These are phyloP conservation scores for Cydia strobilella DNA, from an alignment of 1,140 invertebrate species.

Conservation along the genomic window DNA sequence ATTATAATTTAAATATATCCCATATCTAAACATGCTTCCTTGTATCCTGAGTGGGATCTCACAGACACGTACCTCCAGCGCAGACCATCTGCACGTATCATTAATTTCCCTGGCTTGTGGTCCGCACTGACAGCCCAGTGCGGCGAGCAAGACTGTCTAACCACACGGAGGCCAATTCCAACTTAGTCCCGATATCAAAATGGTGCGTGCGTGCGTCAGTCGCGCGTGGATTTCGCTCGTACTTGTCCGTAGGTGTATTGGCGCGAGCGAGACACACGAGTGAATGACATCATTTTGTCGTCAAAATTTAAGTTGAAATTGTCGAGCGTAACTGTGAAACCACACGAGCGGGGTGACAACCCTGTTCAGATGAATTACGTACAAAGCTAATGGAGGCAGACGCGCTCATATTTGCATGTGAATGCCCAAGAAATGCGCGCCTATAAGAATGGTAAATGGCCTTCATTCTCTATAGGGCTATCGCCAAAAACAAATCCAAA, in stretches of 20 bases:
- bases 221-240: too few relatives aligned
- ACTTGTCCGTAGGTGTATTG: too few relatives aligned
- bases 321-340: background rate
- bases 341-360: background rate
- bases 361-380: conserved; percentile 13
- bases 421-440: conserved; percentile 18
- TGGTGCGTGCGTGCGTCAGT: too few relatives aligned
- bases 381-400: conserved; percentile 27
- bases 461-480: too few relatives aligned
- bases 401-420: conserved; percentile 13
- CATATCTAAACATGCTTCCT: too few relatives aligned
- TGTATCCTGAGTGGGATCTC: background rate
- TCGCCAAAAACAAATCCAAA: background rate
- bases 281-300: too few relatives aligned
- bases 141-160: background rate
- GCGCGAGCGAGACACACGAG: too few relatives aligned
- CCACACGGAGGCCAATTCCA: background rate
- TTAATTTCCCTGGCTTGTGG: background rate
- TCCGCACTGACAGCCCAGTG: background rate
- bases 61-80: background rate
- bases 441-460: background rate
- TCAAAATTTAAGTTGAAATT: too few relatives aligned
- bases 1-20: too few relatives aligned
- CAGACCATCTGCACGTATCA: background rate
- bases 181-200: too few relatives aligned